Evolutionary conservation across 2,113 vertebrate genomes (phyloP), one percentile per base, ranked within the genome.

Genomic region (Semicossyphus pulcher): DNA sequence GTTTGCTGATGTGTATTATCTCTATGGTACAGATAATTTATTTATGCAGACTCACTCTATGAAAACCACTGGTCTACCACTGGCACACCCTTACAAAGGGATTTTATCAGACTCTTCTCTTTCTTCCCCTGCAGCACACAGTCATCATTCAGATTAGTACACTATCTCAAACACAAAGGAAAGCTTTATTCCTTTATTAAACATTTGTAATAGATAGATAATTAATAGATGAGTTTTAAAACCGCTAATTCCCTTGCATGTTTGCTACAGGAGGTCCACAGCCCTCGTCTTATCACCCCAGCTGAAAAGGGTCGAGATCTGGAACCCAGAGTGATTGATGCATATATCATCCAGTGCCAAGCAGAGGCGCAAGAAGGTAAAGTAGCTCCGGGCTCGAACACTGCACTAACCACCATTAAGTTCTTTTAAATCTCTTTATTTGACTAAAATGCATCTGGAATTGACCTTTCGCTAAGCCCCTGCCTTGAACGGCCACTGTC

Each of bases 311-410:
- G 98, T 61, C 88, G 93, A 83, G 98, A 99, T 83, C 90, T 99
- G 76, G 98, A 99, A 89, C 91, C 94, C 47, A 89, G 97, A 31
- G 96, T 98, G 61, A 92, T 95, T 0, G 98, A 99, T n/a, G 91
- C 97, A 0, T 99, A 98, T 21, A 92, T 97, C 59, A 85, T 98
- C 57, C 98, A 99, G 84, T 96, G 95, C 81, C 98, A 99, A 89
- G 98, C 97, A 2, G 98, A 99, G 91, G 98, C 97, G 15, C 97
- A 99, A 80, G 97, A 99, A 97, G 98, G 98, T 99, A 76, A 6
- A 23, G 28, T 0, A 92, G 21, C 25, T 26, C 44, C 12, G 41
- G 3, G 11, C 20, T 10, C 21, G 29, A 21, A 34, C 15, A 6
- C 14, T 34, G 18, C n/a, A 16, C 18, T 7, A 10, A 14, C 2